Evolutionary conservation across 2,113 vertebrate species (phyloP).

Genomic region (Rhizomys pruinosus): DNA sequence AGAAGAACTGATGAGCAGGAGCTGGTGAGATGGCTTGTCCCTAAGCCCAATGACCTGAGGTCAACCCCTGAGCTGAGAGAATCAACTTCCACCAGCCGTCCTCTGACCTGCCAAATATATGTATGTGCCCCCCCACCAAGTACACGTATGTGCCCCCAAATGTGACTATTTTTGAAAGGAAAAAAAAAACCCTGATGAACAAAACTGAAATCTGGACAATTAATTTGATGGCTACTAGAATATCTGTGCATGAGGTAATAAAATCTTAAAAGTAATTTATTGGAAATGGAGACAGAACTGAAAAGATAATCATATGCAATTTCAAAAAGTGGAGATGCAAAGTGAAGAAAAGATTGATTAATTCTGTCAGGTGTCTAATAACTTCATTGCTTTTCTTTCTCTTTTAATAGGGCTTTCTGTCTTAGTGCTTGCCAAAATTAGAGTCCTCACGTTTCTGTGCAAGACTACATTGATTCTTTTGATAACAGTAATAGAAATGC

Average conservation of each 20-base stretch:
- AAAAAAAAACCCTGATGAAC: not conserved
- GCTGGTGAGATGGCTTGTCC: not conserved
- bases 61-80: too few species aligned
- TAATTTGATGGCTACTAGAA: conserved; percentile 18
- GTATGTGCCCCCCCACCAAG: too few species aligned
- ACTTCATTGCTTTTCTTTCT: conserved; percentile 4
- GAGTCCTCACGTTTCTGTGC: not conserved
- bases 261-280: conserved; percentile 46
- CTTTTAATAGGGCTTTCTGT: not conserved
- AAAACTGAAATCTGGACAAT: conserved; percentile 17
- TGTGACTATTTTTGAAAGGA: not conserved
- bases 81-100: too few species aligned
- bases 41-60: not conserved
- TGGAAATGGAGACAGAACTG: conserved; percentile 18
- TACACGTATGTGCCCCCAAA: not conserved
- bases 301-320: conserved; percentile 24
- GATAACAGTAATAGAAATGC: not conserved
- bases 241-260: conserved; percentile 47
- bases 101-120: not conserved
- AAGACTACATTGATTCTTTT: not conserved
- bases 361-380: not conserved
- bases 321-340: conserved; percentile 16
- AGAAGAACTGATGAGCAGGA: not conserved
- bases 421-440: conserved; percentile 3
- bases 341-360: conserved; percentile 10